Conservation (phyloP, 2,113 vertebrate species). For the western clawed frog (Xenopus tropicalis) region DNA sequence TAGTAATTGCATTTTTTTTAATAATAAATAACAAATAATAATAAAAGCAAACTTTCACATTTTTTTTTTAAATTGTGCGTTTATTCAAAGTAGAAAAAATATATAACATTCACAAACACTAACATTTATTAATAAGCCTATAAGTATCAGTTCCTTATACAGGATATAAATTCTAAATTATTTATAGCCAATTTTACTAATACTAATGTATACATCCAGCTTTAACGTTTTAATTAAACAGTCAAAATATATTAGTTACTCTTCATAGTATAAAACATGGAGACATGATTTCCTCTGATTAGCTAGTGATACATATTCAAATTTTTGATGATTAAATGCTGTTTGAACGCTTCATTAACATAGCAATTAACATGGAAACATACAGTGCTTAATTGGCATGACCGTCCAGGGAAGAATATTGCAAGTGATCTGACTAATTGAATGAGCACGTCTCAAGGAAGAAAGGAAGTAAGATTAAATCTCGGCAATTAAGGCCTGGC, state of each 20-base stretch:
- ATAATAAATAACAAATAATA: too few relatives aligned
- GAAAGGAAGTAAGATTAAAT: not conserved
- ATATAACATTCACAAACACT: too few relatives aligned
- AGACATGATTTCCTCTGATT: slow-evolving; percentile 34
- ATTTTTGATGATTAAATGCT: slow-evolving; percentile 39
- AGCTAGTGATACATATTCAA: slow-evolving; percentile 31
- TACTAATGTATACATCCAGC: too few relatives aligned
- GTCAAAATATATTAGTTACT: slow-evolving; percentile 36
- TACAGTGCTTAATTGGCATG: slow-evolving; percentile 30
- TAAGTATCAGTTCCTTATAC: not conserved
- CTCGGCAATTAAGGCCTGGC: too few relatives aligned
- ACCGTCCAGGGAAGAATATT: slow-evolving; percentile 30
- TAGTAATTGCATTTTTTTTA: too few relatives aligned
- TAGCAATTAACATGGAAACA: slow-evolving; percentile 43
- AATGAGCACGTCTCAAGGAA: not conserved
- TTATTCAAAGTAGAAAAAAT: too few relatives aligned
- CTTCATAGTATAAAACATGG: slow-evolving; percentile 23
- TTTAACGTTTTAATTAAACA: slow-evolving; percentile 38
- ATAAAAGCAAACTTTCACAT: too few relatives aligned
- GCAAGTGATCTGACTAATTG: slow-evolving; percentile 21
- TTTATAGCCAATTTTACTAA: not conserved
- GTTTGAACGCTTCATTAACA: slow-evolving; percentile 37
- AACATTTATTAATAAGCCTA: too few relatives aligned
- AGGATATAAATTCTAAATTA: not conserved
- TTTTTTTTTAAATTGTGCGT: too few relatives aligned